These are phyloP conservation scores for Plutella xylostella DNA, from an alignment of 2,888 invertebrate species.

Conservation along the genomic window DNA sequence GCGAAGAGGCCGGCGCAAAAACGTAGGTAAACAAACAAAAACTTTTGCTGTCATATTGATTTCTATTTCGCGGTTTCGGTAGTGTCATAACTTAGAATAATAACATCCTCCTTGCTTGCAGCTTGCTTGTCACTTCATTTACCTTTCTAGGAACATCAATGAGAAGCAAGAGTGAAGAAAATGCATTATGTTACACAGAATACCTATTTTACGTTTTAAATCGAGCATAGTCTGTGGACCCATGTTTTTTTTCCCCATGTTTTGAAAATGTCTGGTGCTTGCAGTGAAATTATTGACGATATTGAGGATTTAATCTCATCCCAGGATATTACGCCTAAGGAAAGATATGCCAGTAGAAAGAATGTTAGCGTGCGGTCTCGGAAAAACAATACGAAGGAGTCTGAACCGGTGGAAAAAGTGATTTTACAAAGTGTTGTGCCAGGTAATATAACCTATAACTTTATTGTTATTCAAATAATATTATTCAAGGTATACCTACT, in stretches of 20 bases:
- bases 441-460: constrained; percentile 45
- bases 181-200: neutral
- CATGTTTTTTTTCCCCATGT: constrained; percentile 16
- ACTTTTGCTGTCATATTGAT: too few species aligned
- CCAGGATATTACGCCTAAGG: constrained; percentile 83
- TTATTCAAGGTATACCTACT: neutral
- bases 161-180: neutral
- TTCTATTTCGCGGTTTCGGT: too few species aligned
- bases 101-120: too few species aligned
- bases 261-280: constrained; percentile 66
- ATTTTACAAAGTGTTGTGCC: constrained; percentile 72
- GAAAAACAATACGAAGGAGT: constrained; percentile 43
- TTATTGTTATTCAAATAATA: neutral
- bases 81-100: too few species aligned
- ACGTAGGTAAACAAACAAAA: too few species aligned
- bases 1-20: too few species aligned
- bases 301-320: constrained; percentile 87
- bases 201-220: too few species aligned
- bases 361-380: constrained; percentile 76
- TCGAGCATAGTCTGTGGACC: constrained; percentile 12
- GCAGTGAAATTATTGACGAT: constrained; percentile 81
- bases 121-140: too few species aligned
- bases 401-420: constrained; percentile 49
- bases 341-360: constrained; percentile 79
- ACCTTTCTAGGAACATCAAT: neutral